Conservation (phyloP, 1,140 invertebrate species). For the Pogonognathellus flavescens region DNA sequence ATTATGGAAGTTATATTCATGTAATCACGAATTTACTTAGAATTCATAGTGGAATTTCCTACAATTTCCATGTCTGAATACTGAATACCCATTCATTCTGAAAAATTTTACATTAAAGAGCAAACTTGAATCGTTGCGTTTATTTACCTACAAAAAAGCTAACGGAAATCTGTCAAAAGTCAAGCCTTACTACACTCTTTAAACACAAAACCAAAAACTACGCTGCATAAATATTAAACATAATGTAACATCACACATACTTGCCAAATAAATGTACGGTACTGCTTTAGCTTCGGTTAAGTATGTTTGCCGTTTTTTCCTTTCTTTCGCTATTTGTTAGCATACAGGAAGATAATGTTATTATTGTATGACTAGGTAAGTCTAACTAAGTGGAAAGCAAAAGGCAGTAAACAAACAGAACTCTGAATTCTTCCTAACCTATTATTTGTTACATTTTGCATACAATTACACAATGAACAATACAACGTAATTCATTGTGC, state of each 20-base stretch:
- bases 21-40: background rate
- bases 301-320: slow-evolving; percentile 5
- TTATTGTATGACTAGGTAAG: background rate
- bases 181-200: background rate
- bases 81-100: background rate
- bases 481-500: background rate
- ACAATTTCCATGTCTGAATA: background rate
- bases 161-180: slow-evolving; percentile 34
- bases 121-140: background rate
- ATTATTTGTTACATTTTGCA: background rate
- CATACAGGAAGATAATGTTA: slow-evolving; percentile 15
- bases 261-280: background rate
- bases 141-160: background rate
- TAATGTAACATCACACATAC: slow-evolving; percentile 9
- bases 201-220: background rate
- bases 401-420: too few relatives aligned
- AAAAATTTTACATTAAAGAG: background rate
- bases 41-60: background rate
- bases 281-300: background rate
- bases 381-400: background rate
- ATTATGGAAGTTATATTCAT: background rate
- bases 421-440: too few relatives aligned
- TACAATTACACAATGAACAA: background rate
- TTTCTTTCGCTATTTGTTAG: slow-evolving; percentile 29
- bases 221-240: background rate